A percentile compares a stretch with the other conserved stretches of the same genome.
Evolutionary conservation across 2,888 invertebrate genomes (phyloP).

Genomic region (Ellobium chinense): DNA sequence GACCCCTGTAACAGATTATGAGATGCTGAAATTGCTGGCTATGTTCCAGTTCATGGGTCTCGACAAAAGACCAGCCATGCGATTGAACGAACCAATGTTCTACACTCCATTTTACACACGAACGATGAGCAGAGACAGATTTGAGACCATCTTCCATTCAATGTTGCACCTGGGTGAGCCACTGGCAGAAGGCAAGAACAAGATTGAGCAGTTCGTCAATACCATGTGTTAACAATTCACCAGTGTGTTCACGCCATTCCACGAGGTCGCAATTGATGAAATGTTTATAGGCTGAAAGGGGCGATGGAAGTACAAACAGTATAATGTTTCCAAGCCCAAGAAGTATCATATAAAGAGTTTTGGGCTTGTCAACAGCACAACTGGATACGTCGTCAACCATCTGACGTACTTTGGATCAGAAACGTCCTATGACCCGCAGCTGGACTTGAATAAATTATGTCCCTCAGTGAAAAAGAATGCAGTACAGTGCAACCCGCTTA

Average conservation of each 20-base stretch:
- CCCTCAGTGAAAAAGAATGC: too few species aligned
- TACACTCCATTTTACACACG: background rate
- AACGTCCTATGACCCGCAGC: too few species aligned
- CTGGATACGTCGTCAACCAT: too few species aligned
- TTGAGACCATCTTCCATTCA: background rate
- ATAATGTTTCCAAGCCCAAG: too few species aligned
- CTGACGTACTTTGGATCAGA: too few species aligned
- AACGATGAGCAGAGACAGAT: background rate
- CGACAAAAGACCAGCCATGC: background rate
- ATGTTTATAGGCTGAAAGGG: too few species aligned
- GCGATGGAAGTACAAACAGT: too few species aligned
- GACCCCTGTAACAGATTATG: background rate
- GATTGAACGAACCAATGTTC: background rate
- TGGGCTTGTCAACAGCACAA: too few species aligned
- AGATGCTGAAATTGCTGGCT: background rate
- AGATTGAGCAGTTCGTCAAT: constrained; percentile 1
- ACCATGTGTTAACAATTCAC: background rate
- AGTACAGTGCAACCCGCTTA: too few species aligned
- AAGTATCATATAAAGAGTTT: too few species aligned
- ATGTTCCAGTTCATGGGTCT: background rate
- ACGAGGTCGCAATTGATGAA: background rate
- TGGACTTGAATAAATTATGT: too few species aligned
- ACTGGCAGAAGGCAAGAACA: background rate
- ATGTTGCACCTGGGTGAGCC: constrained; percentile 2
- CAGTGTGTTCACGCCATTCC: background rate